Percentiles rank a stretch among this genome's conserved stretches.
phyloP scores from a whole-genome alignment of 2,888 invertebrate species.

The Thecophora atra region DNA sequence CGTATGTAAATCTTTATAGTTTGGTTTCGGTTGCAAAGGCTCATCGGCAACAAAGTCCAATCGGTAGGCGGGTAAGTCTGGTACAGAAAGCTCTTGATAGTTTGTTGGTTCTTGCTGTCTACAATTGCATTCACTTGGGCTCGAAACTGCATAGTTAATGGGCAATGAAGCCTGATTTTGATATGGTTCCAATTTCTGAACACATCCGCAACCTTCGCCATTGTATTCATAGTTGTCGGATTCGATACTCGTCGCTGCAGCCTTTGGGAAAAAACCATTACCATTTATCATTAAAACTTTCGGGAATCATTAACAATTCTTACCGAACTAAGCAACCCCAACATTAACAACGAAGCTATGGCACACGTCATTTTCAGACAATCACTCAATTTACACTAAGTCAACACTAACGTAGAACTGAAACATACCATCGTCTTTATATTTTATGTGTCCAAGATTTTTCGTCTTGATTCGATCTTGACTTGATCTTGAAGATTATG shows the following conservation, averaged over 20 bases:
- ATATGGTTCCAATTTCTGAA: conserved; percentile 54
- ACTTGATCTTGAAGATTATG: conserved; percentile 23
- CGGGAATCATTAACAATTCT: not conserved
- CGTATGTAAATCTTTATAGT: conserved; percentile 49
- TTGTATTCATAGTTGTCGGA: conserved; percentile 56
- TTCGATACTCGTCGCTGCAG: conserved; percentile 39
- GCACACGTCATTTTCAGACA: not conserved
- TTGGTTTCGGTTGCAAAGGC: conserved; percentile 51
- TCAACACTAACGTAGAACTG: conserved; percentile 9
- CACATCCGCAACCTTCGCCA: conserved; percentile 58
- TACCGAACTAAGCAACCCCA: conserved; percentile 1
- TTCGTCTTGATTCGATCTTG: conserved; percentile 28
- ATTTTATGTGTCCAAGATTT: conserved; percentile 22
- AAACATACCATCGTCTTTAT: conserved; percentile 36
- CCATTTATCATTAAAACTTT: not conserved
- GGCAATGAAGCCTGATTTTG: conserved; percentile 53
- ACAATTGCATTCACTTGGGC: conserved; percentile 52
- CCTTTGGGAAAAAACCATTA: conserved; percentile 39
- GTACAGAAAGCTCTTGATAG: conserved; percentile 43
- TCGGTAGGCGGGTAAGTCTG: conserved; percentile 53
- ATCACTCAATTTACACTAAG: conserved; percentile 1
- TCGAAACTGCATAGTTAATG: conserved; percentile 42
- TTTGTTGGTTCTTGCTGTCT: conserved; percentile 49
- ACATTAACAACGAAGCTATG: not conserved
- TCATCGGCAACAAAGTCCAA: conserved; percentile 61